These are phyloP conservation scores for Lycopodina hypogea DNA, from an alignment of 37 sponge, comb jelly and placozoan genomes.

Conservation along the genomic window DNA sequence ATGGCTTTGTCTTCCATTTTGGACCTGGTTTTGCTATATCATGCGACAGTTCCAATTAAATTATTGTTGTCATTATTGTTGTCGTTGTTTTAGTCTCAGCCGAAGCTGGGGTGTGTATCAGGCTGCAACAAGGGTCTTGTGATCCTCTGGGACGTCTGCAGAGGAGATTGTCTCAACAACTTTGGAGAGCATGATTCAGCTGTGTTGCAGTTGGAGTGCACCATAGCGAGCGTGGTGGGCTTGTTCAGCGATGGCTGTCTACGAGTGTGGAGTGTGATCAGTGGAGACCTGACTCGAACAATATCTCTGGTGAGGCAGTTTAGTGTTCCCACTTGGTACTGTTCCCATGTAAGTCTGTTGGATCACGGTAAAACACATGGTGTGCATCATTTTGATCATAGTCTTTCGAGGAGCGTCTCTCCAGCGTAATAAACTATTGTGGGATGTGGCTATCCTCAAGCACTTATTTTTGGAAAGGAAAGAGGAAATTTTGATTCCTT, in stretches of 20 bases:
- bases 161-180: conserved; percentile 39
- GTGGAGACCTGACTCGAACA: conserved; percentile 22
- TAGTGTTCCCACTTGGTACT: not conserved
- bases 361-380: too few relatives aligned
- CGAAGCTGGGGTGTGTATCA: conserved; percentile 45
- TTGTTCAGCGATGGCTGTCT: conserved; percentile 35
- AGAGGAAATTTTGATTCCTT: too few relatives aligned
- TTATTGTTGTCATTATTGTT: not conserved
- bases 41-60: too few relatives aligned
- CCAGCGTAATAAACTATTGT: too few relatives aligned
- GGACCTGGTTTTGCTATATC: too few relatives aligned
- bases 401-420: too few relatives aligned
- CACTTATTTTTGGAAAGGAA: too few relatives aligned
- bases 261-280: conserved; percentile 40
- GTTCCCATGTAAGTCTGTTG: too few relatives aligned
- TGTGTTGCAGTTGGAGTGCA: conserved; percentile 23
- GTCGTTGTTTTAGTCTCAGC: not conserved
- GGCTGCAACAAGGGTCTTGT: conserved; percentile 60
- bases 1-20: too few relatives aligned
- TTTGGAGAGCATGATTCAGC: conserved; percentile 6
- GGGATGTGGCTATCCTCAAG: too few relatives aligned
- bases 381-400: too few relatives aligned
- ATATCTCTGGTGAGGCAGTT: conserved; percentile 58
- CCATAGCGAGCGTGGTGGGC: conserved; percentile 18
- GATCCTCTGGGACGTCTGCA: conserved; percentile 51